Base-by-base conservation (phyloP, 2,113 vertebrate species). In the Monarcha castaneiventris region DNA sequence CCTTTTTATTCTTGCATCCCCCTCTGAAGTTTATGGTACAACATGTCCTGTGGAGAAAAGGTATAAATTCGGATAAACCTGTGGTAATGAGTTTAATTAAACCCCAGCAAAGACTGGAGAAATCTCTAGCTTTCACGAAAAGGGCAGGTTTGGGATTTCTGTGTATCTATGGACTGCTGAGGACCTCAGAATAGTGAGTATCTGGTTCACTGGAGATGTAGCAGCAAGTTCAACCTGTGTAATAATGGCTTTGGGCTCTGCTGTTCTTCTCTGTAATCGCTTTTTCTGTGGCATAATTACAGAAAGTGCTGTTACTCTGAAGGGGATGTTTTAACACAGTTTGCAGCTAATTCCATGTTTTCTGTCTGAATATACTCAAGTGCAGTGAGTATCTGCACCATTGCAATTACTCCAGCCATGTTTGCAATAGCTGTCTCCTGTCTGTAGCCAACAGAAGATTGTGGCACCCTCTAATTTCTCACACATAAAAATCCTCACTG, bases 121-220 rank as follows among this genome's bases (percentile, higher is more conserved):
- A 48, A 69, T 88, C 10, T 48, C 14, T 85, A 83, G 46, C 58
- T 90, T 75, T 76, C 26, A 39, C 7, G 16, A 29, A 80, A 87
- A 49, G 4, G 29, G 15, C 43, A 49, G 48, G 4, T 52, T 33
- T 78, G 87, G 59, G 33, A 39, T 44, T 80, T 66, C 56, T 1
- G 0, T 49, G 5, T 3, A 3, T n/a, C 66, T 69, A 2, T 18
- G 44, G 30, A 18, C 54, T 84, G 37, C 35, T 2, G 7, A 85
- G 41, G 23, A 25, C 7, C 2, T 35, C 0, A 1, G 20, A 16
- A 16, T 15, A 37, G 37, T 21, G 59, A 73, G 66, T 3, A 4
- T 62, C 9, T 80, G 21, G 4, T 39, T 77, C n/a, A 26, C 7
- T 30, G 37, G 61, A 74, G 51, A 3, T 56, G 32, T 3, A 67